phyloP scores from a whole-genome alignment of 2,113 vertebrate genomes.

The Entelurus aequoreus region DNA sequence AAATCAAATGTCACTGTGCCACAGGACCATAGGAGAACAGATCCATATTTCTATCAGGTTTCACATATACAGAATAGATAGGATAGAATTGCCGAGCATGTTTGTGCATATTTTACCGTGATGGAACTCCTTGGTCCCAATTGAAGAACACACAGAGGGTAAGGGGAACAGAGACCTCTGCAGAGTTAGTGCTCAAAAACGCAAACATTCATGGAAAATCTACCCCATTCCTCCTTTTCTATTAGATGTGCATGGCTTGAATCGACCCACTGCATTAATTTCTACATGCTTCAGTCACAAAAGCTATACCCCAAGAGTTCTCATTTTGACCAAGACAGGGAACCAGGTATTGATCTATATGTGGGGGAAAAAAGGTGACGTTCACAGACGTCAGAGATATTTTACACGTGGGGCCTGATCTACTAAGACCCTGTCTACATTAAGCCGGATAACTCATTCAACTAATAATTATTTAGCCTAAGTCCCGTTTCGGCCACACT shows the following conservation, averaged over 20 bases:
- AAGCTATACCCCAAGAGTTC: slow-evolving; percentile 31
- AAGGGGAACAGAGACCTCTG: slow-evolving; percentile 6
- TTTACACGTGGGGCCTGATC: too few relatives aligned
- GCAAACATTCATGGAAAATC: slow-evolving; percentile 8
- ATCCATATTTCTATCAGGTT: slow-evolving; percentile 48
- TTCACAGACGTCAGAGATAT: slow-evolving; percentile 10
- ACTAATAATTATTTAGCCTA: too few relatives aligned
- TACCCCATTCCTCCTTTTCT: neutral
- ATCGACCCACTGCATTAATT: slow-evolving; percentile 37
- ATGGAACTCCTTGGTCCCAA: slow-evolving; percentile 36
- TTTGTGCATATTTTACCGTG: slow-evolving; percentile 58
- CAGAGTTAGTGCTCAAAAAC: slow-evolving; percentile 7
- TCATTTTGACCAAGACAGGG: slow-evolving; percentile 35
- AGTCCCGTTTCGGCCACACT: too few relatives aligned
- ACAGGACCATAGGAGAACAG: slow-evolving; percentile 9
- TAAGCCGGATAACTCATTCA: too few relatives aligned
- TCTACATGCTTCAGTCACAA: slow-evolving; percentile 35
- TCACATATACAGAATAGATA: slow-evolving; percentile 25
- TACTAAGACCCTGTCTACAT: too few relatives aligned
- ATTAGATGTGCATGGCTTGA: slow-evolving; percentile 27
- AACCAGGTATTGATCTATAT: slow-evolving; percentile 47
- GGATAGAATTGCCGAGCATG: slow-evolving; percentile 37
- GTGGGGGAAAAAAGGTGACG: slow-evolving; percentile 38
- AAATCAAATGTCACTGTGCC: slow-evolving; percentile 40
- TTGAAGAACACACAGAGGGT: slow-evolving; percentile 22